Conservation (phyloP, 2,113 vertebrate genomes). For the Oreochromis spilurus region DNA sequence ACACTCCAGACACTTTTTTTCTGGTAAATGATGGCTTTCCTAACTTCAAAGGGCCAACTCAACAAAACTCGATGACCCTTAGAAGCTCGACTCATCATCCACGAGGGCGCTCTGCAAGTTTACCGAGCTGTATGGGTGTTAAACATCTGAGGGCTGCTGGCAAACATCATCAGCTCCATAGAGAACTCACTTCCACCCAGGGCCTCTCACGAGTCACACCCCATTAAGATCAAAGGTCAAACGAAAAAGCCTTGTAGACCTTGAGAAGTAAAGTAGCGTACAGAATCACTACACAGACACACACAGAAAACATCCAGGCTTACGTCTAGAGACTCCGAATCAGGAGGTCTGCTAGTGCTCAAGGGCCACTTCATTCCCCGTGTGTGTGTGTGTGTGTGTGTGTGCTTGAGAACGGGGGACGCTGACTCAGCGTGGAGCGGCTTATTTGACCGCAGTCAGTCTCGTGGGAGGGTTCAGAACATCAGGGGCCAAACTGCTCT, state of each 20-base stretch:
- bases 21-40: neutral
- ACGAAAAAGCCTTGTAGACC: neutral
- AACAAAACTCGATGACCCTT: constrained; percentile 7
- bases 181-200: neutral
- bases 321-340: neutral
- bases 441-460: constrained; percentile 49
- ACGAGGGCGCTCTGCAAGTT: neutral
- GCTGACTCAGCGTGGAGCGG: constrained; percentile 49
- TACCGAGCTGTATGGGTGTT: neutral
- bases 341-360: constrained; percentile 28
- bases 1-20: neutral
- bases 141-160: constrained; percentile 20
- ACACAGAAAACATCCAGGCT: constrained; percentile 3
- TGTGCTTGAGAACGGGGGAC: neutral
- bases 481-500: constrained; percentile 33
- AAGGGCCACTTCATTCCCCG: constrained; percentile 25
- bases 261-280: neutral
- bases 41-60: constrained; percentile 23
- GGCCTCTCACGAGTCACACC: neutral
- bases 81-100: neutral
- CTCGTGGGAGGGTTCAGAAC: constrained; percentile 33
- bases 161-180: constrained; percentile 20
- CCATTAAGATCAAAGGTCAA: constrained; percentile 40
- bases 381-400: neutral
- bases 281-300: neutral